A percentile compares a stretch with the other conserved stretches of the same genome.
phyloP scores from a whole-genome alignment of 1,140 invertebrate genomes.

The Cyclina sinensis region DNA sequence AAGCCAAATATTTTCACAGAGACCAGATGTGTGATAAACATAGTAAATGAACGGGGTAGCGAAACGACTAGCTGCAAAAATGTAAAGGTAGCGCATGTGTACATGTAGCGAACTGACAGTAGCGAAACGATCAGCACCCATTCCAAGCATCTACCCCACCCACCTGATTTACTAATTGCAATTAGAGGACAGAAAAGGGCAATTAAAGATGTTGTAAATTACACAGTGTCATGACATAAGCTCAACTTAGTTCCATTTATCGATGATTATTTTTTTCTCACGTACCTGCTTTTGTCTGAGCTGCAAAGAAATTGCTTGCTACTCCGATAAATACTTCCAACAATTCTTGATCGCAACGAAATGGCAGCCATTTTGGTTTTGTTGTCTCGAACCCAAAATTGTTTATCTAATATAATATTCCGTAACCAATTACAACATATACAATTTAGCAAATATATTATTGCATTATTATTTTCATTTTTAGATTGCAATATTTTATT shows the following conservation, averaged over 20 bases:
- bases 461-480: not conserved
- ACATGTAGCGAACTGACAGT: too few relatives aligned
- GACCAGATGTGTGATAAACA: too few relatives aligned
- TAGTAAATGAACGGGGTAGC: too few relatives aligned
- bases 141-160: slow-evolving; percentile 37
- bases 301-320: not conserved
- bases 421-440: too few relatives aligned
- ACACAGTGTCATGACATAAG: not conserved
- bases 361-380: slow-evolving; percentile 57
- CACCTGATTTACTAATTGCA: not conserved
- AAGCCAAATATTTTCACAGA: too few relatives aligned
- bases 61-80: too few relatives aligned
- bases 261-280: not conserved
- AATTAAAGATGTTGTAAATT: not conserved
- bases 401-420: not conserved
- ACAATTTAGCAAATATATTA: too few relatives aligned
- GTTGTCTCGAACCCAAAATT: not conserved
- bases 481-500: not conserved
- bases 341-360: slow-evolving; percentile 16
- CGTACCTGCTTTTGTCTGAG: slow-evolving; percentile 20
- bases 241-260: not conserved
- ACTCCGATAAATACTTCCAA: slow-evolving; percentile 45
- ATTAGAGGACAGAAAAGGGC: slow-evolving; percentile 55
- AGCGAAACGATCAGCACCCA: too few relatives aligned
- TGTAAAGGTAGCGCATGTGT: too few relatives aligned